phyloP scores from a whole-genome alignment of 2,797 vertebrate species.

The Siniperca obscura region DNA sequence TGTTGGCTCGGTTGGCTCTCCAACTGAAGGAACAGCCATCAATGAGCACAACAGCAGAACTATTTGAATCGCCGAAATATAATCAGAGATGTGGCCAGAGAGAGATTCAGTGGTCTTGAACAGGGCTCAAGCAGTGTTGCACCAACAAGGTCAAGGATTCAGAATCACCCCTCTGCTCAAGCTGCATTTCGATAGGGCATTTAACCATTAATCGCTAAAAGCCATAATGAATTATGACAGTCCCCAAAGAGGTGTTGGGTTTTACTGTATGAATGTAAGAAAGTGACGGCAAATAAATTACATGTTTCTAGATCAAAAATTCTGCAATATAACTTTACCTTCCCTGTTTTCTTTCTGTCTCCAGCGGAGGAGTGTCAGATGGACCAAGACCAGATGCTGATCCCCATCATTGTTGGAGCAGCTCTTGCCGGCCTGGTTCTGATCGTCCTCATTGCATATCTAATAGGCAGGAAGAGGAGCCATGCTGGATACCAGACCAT shows the following conservation, averaged over 20 bases:
- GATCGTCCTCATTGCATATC: constrained; percentile 95
- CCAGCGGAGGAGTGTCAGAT: constrained; percentile 86
- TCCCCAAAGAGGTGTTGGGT: neutral
- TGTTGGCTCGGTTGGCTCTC: neutral
- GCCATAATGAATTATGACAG: neutral
- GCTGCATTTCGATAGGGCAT: neutral
- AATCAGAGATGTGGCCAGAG: neutral
- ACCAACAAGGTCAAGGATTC: neutral
- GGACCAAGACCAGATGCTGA: constrained; percentile 95
- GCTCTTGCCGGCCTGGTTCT: constrained; percentile 96
- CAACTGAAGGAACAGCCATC: no score
- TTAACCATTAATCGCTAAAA: neutral
- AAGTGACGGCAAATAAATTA: no score
- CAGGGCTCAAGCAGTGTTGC: neutral
- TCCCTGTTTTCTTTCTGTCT: neutral
- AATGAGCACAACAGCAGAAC: neutral
- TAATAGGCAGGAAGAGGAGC: constrained; percentile 96
- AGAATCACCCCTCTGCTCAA: neutral
- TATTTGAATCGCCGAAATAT: neutral
- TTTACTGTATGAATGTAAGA: neutral
- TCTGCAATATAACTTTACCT: neutral
- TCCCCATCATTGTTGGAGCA: constrained; percentile 91
- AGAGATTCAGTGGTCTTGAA: neutral
- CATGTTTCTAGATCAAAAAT: neutral
- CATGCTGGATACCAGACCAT: constrained; percentile 99